phyloP scores from a whole-genome alignment of 2,888 invertebrate species.

The Rhagonycha fulva region DNA sequence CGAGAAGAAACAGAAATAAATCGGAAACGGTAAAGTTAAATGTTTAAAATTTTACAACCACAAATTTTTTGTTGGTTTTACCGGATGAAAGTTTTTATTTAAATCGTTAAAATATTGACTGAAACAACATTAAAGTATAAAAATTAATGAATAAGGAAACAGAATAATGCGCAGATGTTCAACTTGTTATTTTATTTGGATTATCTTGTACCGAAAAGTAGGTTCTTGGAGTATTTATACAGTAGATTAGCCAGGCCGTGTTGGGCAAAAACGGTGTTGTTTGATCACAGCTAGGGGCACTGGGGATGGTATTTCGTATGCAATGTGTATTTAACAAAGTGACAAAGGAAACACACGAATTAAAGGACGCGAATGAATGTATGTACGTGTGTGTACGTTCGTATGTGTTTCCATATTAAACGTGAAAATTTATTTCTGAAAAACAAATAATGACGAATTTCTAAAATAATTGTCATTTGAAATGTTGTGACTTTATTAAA shows the following conservation, averaged over 20 bases:
- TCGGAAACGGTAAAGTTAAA: too few relatives aligned
- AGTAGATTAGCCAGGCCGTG: constrained; percentile 51
- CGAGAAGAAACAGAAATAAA: too few relatives aligned
- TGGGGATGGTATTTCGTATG: constrained; percentile 44
- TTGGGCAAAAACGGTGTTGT: constrained; percentile 50
- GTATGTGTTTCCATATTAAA: constrained; percentile 23
- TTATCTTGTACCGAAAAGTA: constrained; percentile 45
- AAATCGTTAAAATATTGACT: constrained; percentile 31
- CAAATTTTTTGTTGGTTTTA: neutral
- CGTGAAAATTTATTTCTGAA: neutral
- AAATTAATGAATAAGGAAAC: constrained; percentile 43
- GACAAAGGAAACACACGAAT: constrained; percentile 42
- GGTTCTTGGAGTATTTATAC: constrained; percentile 52
- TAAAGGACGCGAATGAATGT: constrained; percentile 38
- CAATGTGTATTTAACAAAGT: constrained; percentile 48
- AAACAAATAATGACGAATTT: constrained; percentile 7
- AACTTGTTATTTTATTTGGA: constrained; percentile 45
- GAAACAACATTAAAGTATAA: constrained; percentile 27
- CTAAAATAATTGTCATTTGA: constrained; percentile 37
- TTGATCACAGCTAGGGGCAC: constrained; percentile 44
- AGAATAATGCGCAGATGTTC: constrained; percentile 44
- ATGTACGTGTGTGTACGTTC: constrained; percentile 1
- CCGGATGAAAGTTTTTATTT: neutral
- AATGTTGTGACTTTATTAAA: constrained; percentile 39
- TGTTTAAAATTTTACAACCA: neutral